Percentiles rank a stretch among this genome's conserved stretches.
These are phyloP conservation scores for Anhinga anhinga DNA, from an alignment of 2,113 vertebrate genomes.

Conservation along the genomic window DNA sequence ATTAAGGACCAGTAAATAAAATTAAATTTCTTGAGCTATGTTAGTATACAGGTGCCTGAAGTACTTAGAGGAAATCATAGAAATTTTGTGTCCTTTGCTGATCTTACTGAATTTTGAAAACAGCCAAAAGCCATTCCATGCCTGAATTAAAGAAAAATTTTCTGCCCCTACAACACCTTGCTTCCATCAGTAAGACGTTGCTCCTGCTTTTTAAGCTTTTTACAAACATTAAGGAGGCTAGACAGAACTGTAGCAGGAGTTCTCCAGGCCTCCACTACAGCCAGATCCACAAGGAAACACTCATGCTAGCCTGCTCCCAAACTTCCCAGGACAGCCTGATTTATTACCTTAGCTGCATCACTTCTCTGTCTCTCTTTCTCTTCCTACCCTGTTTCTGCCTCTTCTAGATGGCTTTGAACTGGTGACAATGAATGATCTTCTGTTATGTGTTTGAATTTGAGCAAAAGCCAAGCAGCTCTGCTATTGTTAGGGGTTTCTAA, in stretches of 20 bases:
- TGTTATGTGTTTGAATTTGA: background rate
- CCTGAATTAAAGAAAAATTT: background rate
- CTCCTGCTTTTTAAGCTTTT: background rate
- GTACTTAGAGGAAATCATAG: background rate
- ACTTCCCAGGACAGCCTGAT: background rate
- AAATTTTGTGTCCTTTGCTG: background rate
- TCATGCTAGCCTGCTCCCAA: background rate
- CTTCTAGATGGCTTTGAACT: background rate
- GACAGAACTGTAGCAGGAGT: background rate
- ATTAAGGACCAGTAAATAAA: background rate
- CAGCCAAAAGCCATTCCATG: background rate
- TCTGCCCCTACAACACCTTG: background rate
- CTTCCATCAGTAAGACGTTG: background rate
- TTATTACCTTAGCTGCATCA: background rate
- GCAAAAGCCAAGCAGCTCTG: background rate
- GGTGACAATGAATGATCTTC: background rate
- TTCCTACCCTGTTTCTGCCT: background rate
- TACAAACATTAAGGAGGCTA: background rate
- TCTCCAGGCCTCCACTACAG: background rate
- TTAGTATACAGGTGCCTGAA: background rate
- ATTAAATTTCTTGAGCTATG: background rate
- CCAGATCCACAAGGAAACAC: background rate
- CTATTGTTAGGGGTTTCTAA: background rate
- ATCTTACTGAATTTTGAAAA: background rate
- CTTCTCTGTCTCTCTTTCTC: background rate